phyloP scores from a whole-genome alignment of 2,113 vertebrate species.

The Hippocampus guttulatus region DNA sequence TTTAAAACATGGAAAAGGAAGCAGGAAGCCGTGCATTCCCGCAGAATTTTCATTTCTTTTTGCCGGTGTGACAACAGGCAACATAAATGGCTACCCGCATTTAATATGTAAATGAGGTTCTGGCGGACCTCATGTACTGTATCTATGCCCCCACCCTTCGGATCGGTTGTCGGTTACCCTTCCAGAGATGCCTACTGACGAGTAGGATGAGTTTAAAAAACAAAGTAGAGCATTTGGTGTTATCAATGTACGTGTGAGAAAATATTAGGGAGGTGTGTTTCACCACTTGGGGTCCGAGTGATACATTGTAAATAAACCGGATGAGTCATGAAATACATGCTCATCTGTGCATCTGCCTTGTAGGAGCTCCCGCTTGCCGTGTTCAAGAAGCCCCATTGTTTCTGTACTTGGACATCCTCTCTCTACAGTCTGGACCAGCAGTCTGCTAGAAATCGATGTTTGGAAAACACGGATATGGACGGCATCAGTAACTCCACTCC shows the following conservation, averaged over 20 bases:
- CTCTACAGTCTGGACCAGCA: conserved; percentile 71
- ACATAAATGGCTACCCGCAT: no score
- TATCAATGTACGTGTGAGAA: neutral
- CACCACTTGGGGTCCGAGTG: neutral
- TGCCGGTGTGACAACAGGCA: no score
- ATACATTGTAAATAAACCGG: neutral
- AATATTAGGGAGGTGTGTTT: neutral
- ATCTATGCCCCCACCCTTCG: no score
- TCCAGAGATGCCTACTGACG: no score
- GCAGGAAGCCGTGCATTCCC: no score
- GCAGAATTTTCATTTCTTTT: no score
- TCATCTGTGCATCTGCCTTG: conserved; percentile 18
- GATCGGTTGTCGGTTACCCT: no score
- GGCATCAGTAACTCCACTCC: neutral
- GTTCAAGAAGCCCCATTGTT: conserved; percentile 75
- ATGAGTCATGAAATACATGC: neutral
- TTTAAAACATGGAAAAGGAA: no score
- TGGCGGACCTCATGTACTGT: no score
- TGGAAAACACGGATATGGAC: conserved; percentile 29
- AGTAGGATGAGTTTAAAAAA: no score
- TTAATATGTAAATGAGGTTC: no score
- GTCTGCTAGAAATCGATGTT: conserved; percentile 65
- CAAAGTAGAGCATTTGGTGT: neutral
- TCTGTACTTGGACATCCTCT: conserved; percentile 80
- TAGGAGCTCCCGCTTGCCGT: conserved; percentile 90